A percentile compares a stretch with the other conserved stretches of the same genome.
These are phyloP conservation scores for Tanytarsus gracilentus DNA, from an alignment of 2,888 invertebrate species.

Conservation along the genomic window DNA sequence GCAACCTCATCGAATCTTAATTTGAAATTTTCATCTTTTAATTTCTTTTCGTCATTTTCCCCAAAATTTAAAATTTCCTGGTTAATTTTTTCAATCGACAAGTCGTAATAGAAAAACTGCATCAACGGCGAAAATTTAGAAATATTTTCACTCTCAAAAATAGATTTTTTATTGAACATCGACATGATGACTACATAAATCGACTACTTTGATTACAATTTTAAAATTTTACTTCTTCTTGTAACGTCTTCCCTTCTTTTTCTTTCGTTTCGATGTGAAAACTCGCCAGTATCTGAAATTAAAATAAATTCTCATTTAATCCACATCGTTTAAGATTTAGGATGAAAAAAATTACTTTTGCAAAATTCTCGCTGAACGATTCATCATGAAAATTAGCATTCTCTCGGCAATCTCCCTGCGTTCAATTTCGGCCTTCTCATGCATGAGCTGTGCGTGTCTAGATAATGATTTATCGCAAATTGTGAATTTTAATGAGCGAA, in stretches of 20 bases:
- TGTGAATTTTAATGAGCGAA: not conserved
- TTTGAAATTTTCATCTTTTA: too few species aligned
- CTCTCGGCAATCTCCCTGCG: not conserved
- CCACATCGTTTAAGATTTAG: not conserved
- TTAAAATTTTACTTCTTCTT: constrained; percentile 30
- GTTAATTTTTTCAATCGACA: not conserved
- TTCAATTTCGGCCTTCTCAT: constrained; percentile 17
- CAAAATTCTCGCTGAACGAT: constrained; percentile 39
- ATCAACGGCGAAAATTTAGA: not conserved
- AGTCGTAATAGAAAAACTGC: not conserved
- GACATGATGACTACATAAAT: not conserved
- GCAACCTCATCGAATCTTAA: too few species aligned
- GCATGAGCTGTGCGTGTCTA: constrained; percentile 15
- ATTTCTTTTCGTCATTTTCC: too few species aligned
- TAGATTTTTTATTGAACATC: not conserved
- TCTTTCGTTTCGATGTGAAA: constrained; percentile 33
- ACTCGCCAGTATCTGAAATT: constrained; percentile 34
- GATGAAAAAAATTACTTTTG: constrained; percentile 35
- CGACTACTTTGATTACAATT: not conserved
- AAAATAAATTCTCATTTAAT: not conserved
- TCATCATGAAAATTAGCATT: constrained; percentile 32
- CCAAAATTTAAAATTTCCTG: too few species aligned
- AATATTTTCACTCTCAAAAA: not conserved
- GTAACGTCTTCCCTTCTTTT: constrained; percentile 32
- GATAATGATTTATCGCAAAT: not conserved